phyloP scores from a whole-genome alignment of 2,797 vertebrate genomes.

The Oophaga sylvatica region DNA sequence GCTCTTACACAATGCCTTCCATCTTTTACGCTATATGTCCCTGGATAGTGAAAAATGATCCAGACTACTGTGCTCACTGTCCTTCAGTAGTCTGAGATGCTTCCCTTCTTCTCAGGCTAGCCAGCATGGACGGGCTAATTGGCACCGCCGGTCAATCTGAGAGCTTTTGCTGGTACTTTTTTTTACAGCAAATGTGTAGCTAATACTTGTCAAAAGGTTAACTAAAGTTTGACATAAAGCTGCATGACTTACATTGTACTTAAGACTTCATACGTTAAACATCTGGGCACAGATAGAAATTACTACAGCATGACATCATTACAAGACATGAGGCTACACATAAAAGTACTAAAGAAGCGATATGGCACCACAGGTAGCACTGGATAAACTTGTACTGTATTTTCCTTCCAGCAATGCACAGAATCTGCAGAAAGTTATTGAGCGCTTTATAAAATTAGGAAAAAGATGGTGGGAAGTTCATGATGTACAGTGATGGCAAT shows the following conservation, averaged over 20 bases:
- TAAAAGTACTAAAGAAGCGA: conserved; percentile 31
- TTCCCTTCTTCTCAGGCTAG: too few species aligned
- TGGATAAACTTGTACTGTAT: conserved; percentile 19
- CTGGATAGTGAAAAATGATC: too few species aligned
- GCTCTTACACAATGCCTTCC: too few species aligned
- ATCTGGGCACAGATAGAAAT: conserved; percentile 42
- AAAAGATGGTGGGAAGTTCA: background rate
- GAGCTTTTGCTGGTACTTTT: background rate
- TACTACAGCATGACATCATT: conserved; percentile 40
- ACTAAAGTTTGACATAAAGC: conserved; percentile 18
- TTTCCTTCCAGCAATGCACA: background rate
- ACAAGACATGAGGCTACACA: conserved; percentile 18
- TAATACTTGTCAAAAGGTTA: conserved; percentile 8
- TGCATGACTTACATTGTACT: conserved; percentile 8
- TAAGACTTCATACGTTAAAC: conserved; percentile 25
- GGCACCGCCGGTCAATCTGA: too few species aligned
- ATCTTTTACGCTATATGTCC: too few species aligned
- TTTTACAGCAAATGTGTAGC: background rate
- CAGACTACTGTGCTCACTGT: too few species aligned
- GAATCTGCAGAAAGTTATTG: background rate
- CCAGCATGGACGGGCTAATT: too few species aligned
- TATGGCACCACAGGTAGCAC: conserved; percentile 34
- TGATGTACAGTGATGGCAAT: background rate
- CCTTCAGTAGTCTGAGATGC: too few species aligned
- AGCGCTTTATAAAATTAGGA: conserved; percentile 5